phyloP scores from a whole-genome alignment of 2,888 invertebrate species.

The Tinea trinotella region DNA sequence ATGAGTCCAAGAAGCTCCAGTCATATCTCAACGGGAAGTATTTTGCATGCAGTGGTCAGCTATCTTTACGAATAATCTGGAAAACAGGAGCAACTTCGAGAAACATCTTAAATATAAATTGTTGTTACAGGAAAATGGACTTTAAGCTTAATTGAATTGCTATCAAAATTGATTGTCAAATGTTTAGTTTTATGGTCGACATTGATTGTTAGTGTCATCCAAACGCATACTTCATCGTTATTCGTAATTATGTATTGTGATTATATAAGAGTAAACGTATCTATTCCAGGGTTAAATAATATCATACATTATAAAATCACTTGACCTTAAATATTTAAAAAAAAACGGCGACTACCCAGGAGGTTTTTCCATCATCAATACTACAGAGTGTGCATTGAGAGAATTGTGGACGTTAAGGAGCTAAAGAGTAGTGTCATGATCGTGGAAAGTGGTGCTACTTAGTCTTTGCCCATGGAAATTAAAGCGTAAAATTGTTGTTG shows the following conservation, averaged over 20 bases:
- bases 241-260: slow-evolving; percentile 54
- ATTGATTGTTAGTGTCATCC: slow-evolving; percentile 22
- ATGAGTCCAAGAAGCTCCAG: slow-evolving; percentile 32
- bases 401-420: too few relatives aligned
- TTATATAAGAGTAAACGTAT: slow-evolving; percentile 31
- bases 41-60: slow-evolving; percentile 63
- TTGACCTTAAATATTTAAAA: too few relatives aligned
- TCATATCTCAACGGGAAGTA: slow-evolving; percentile 68
- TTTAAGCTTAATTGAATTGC: background rate
- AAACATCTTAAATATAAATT: slow-evolving; percentile 5
- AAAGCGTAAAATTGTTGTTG: too few relatives aligned
- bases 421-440: too few relatives aligned
- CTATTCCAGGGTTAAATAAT: slow-evolving; percentile 28
- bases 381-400: too few relatives aligned
- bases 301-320: background rate
- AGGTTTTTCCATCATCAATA: too few relatives aligned
- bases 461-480: too few relatives aligned
- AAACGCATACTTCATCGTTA: slow-evolving; percentile 60
- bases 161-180: background rate
- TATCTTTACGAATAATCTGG: slow-evolving; percentile 64
- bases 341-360: too few relatives aligned
- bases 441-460: too few relatives aligned
- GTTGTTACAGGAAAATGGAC: background rate
- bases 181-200: background rate
- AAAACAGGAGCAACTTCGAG: slow-evolving; percentile 44